phyloP scores from a whole-genome alignment of 2,113 vertebrate species.

The Cnemophilus loriae region DNA sequence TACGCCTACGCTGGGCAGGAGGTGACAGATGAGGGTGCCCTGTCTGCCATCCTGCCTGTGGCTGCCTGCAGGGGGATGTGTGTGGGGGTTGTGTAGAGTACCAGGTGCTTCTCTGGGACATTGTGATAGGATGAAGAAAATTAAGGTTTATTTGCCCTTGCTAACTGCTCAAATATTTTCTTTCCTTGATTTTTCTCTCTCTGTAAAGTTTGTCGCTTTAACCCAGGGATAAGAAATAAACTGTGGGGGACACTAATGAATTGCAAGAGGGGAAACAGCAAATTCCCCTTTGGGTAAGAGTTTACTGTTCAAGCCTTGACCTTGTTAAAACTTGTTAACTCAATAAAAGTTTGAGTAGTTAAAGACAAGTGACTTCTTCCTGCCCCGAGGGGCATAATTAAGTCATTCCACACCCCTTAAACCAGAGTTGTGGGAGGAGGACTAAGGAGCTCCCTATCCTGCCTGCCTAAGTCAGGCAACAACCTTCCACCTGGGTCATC shows the following conservation, averaged over 20 bases:
- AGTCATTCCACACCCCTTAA: conserved; percentile 28
- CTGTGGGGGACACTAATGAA: background rate
- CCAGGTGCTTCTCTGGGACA: background rate
- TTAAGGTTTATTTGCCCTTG: background rate
- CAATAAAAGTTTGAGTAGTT: conserved; percentile 45
- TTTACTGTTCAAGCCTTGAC: conserved; percentile 30
- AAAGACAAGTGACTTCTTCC: conserved; percentile 53
- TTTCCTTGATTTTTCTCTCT: background rate
- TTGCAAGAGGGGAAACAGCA: background rate
- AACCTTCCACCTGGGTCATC: background rate
- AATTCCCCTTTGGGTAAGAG: conserved; percentile 13
- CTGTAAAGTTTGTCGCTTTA: background rate
- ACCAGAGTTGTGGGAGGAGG: background rate
- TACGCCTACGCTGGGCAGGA: fast-evolving
- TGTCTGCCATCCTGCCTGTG: background rate
- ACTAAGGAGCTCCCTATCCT: background rate
- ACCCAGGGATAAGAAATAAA: background rate
- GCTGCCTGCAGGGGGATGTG: background rate
- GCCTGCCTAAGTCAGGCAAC: background rate
- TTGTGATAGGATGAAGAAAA: background rate
- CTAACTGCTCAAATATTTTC: background rate
- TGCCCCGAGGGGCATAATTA: conserved; percentile 51
- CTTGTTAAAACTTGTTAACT: conserved; percentile 59
- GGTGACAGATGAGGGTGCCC: background rate
- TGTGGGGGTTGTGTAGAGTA: background rate